These are phyloP conservation scores for Cryptocheilus praepositus DNA, from an alignment of 2,888 invertebrate genomes.

Conservation along the genomic window DNA sequence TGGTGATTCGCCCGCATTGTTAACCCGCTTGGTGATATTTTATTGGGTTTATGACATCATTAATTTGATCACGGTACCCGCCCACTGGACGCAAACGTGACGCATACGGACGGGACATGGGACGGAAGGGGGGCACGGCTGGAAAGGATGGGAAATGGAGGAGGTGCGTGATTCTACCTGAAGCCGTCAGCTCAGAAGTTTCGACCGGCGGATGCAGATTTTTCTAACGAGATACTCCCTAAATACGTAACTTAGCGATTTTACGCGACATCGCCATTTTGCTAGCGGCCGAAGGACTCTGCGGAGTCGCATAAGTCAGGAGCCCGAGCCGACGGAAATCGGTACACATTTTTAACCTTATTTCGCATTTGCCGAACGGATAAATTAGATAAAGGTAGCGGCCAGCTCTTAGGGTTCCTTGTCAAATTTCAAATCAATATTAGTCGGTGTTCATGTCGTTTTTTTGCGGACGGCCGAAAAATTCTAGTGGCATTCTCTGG, in stretches of 20 bases:
- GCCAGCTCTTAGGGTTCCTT: too few species aligned
- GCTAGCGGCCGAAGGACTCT: too few species aligned
- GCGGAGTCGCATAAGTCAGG: too few species aligned
- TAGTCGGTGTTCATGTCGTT: too few species aligned
- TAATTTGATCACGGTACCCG: conserved; percentile 72
- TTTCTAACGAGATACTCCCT: conserved; percentile 40
- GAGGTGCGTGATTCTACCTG: background rate
- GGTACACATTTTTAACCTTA: too few species aligned
- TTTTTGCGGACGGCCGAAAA: too few species aligned
- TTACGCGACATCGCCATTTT: conserved; percentile 45
- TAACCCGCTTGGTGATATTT: conserved; percentile 70
- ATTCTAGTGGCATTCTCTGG: too few species aligned
- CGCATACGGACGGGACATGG: conserved; percentile 49
- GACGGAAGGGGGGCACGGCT: conserved; percentile 4
- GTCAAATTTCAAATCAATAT: too few species aligned
- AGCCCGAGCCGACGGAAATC: too few species aligned
- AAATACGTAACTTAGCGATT: conserved; percentile 64
- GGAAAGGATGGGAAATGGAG: too few species aligned
- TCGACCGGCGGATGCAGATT: conserved; percentile 43
- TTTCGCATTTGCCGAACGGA: too few species aligned
- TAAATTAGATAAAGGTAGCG: too few species aligned
- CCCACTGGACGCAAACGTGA: conserved; percentile 69
- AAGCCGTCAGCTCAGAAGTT: background rate
- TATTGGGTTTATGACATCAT: conserved; percentile 75
- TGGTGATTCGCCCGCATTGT: conserved; percentile 70